Evolutionary conservation across 2,888 invertebrate genomes (phyloP), one percentile per base, ranked within the genome.

Genomic region (Patella depressa): DNA sequence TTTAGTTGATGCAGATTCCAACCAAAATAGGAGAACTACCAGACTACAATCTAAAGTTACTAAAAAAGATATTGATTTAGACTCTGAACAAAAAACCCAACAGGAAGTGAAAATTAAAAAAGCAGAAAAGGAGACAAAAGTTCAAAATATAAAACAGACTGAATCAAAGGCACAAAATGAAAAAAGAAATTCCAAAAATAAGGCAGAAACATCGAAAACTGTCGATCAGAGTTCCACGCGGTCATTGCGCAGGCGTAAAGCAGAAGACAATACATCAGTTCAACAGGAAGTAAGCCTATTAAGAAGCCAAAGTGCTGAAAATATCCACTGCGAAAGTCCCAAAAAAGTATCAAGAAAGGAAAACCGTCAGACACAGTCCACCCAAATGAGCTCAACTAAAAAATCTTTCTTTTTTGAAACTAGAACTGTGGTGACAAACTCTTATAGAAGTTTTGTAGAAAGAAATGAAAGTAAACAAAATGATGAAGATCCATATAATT

Each of bases 401-500:
- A 65, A 65, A 24, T 24, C 65, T 24, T 65, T 65, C 24, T 65
- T 65, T 24, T 65, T 65, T 19, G 65, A 65, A 15, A 65, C 65
- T 24, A 19, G 65, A 24, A 65, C 65, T 24, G 24, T 24, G 11
- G 65, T 65, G 9, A 65, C 65, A 9, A 65, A 65, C 24, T 65
- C 65, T 24, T 65, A 65, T 19, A 19, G 65, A 15, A 65, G 24
- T 24, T 24, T 12, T 12, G 24, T 12, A 12, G 65, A 65, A 65
- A 65, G 12, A 11, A 12, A 9, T 65, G 19, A 24, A 24, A 19
- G 9, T 45, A 45, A 45, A 45, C 45, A 45, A 45, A 45, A 9
- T 45, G 29, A n/a, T n/a, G 54, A 57, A 45, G 77, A 77, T 70
- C 77, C 77, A 54, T 77, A 77, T 34, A 19, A 14, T 24, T 77